phyloP scores from a whole-genome alignment of 37 sponge, comb jelly and placozoan species.

The Corticium candelabrum region DNA sequence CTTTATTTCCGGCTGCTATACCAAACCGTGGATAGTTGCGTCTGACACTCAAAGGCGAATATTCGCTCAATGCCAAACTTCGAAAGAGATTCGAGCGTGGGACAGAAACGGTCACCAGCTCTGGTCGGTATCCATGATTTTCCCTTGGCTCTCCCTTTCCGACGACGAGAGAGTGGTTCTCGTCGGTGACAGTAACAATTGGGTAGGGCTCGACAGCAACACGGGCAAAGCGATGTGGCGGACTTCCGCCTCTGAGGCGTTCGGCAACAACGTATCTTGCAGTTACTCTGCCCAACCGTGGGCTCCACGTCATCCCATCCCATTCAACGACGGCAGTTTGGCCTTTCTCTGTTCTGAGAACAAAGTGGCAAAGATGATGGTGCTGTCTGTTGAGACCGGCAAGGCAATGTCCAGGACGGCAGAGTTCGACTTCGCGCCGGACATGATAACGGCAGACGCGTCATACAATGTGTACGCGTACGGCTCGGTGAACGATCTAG shows the following conservation, averaged over 20 bases:
- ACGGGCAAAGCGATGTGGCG: not conserved
- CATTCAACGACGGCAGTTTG: not conserved
- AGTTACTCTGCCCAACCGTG: not conserved
- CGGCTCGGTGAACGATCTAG: not conserved
- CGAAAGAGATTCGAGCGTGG: not conserved
- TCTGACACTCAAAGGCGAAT: not conserved
- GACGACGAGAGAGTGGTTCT: not conserved
- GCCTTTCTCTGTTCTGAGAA: not conserved
- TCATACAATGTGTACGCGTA: not conserved
- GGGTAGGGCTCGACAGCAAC: not conserved
- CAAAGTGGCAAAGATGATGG: not conserved
- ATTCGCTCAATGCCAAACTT: not conserved
- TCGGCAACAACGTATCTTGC: not conserved
- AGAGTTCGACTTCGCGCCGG: not conserved
- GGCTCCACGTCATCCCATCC: not conserved
- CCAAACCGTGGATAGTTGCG: not conserved
- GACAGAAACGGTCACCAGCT: not conserved
- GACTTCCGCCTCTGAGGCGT: not conserved
- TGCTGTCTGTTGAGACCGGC: not conserved
- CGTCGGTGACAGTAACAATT: not conserved
- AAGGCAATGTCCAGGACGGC: not conserved
- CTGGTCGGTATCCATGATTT: not conserved
- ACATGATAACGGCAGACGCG: not conserved
- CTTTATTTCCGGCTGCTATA: not conserved
- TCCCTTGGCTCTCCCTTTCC: not conserved